Conservation (phyloP, 2,113 vertebrate genomes). For the Zingel zingel region DNA sequence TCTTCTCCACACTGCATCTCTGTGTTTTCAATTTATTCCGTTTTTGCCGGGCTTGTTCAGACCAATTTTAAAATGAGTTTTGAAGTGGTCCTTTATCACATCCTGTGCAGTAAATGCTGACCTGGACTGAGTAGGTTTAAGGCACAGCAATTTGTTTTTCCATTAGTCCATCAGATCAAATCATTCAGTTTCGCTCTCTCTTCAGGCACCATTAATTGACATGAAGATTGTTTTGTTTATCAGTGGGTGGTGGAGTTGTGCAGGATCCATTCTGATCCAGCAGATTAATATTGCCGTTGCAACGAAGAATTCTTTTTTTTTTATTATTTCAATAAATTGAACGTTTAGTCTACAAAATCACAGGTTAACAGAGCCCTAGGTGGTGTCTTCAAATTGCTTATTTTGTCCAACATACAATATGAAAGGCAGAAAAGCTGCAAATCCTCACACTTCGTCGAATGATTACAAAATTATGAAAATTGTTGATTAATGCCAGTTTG, state of each 20-base stretch:
- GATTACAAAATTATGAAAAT: neutral
- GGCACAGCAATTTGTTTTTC: constrained; percentile 28
- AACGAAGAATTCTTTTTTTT: neutral
- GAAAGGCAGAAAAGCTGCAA: neutral
- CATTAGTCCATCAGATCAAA: constrained; percentile 38
- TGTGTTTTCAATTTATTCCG: constrained; percentile 12
- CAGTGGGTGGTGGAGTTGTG: neutral
- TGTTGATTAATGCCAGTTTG: neutral
- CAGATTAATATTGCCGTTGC: neutral
- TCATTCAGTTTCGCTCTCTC: constrained; percentile 17
- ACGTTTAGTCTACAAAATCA: neutral
- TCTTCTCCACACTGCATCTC: neutral
- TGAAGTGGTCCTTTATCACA: constrained; percentile 50
- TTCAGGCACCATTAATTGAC: neutral
- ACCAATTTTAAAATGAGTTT: constrained; percentile 41
- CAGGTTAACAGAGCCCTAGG: neutral
- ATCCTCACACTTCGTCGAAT: neutral
- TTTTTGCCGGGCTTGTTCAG: constrained; percentile 3
- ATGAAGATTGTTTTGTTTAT: constrained; percentile 26
- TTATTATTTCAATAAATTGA: neutral
- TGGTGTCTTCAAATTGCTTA: neutral
- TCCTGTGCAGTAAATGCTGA: constrained; percentile 48
- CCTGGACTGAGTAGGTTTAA: constrained; percentile 41
- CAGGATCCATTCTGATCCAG: neutral
- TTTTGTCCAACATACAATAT: neutral